Base-by-base conservation (phyloP, 2,888 invertebrate genomes). In the Troilus luridus region DNA sequence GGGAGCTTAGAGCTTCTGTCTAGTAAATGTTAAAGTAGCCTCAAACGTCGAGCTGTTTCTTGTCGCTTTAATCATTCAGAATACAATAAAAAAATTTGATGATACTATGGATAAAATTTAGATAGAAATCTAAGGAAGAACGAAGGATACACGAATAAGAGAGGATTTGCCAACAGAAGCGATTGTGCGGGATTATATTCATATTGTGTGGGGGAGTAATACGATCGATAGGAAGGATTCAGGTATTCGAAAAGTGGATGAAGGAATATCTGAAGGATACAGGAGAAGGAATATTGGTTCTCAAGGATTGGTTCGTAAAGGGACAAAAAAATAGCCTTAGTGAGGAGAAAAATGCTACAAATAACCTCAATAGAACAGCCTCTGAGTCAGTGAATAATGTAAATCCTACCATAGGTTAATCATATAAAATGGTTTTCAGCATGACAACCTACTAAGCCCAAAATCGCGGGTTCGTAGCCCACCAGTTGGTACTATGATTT, bases 221-320 rank as follows among this genome's bases (percentile, higher is more conserved):
- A 24, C 0, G 24, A 67, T 14, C 24, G 67, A 67, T 67, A 24
- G n/a, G n/a, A n/a, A 9, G 67, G 67, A 24, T 67, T 67, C 24
- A 9, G 24, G 67, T 67, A 67, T 67, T 67, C 12, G 24, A 67
- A 24, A 67, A 24, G 24, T 67, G 67, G 24, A 67, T 67, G 67
- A 24, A 67, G 24, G 67, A 24, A 67, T 41, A 41, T 24, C 24
- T 67, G 67, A 67, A 67, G 67, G 24, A 67, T 67, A 67, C 10
- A 24, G 24, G 24, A 24, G 24, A 9, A 67, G 67, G 67, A 67
- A 67, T 67, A 67, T 67, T 67, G 67, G 24, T 67, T 67, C 67
- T 67, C 67, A 67, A 67, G 67, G 67, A 67, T 67, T 67, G 67
- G 67, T 67, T 67, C 67, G 24, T 67, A 67, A 67, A 67, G 24